These are phyloP conservation scores for Ciona savignyi DNA, from an alignment of 23 tunicate species.

Conservation along the genomic window DNA sequence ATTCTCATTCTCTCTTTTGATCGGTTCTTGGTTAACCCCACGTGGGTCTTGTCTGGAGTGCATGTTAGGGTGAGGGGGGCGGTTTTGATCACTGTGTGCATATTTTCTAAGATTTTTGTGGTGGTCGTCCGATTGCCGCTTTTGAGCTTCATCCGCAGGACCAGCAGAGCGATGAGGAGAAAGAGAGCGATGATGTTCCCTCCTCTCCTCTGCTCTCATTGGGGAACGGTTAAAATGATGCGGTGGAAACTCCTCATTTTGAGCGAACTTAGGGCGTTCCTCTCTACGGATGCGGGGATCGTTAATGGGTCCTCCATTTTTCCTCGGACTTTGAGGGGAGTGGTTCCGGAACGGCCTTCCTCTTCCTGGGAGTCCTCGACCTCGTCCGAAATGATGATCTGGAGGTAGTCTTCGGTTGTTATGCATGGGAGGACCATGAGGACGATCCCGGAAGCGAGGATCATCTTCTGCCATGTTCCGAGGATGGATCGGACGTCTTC, in stretches of 20 bases:
- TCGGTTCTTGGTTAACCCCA: neutral
- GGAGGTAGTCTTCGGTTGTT: neutral
- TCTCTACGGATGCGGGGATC: neutral
- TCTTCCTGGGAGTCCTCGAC: neutral
- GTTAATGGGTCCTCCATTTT: neutral
- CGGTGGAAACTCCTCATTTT: neutral
- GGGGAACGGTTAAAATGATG: neutral
- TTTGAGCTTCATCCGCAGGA: neutral
- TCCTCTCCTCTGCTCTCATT: neutral
- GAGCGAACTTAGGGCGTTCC: neutral
- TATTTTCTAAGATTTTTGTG: constrained; percentile 2
- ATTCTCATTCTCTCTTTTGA: neutral
- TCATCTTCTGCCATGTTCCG: neutral
- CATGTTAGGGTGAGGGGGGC: neutral
- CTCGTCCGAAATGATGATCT: neutral
- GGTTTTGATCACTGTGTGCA: constrained; percentile 7
- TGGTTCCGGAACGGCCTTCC: neutral
- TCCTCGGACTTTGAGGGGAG: constrained; percentile 1
- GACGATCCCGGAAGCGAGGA: neutral
- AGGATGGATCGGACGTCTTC: neutral
- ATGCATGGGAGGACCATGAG: neutral
- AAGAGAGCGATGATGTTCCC: neutral
- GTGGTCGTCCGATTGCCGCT: neutral
- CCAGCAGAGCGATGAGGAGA: neutral
- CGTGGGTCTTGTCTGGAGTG: no score